These are phyloP conservation scores for Pterobdella sp. DNA, from an alignment of 2,888 invertebrate genomes.

Conservation along the genomic window DNA sequence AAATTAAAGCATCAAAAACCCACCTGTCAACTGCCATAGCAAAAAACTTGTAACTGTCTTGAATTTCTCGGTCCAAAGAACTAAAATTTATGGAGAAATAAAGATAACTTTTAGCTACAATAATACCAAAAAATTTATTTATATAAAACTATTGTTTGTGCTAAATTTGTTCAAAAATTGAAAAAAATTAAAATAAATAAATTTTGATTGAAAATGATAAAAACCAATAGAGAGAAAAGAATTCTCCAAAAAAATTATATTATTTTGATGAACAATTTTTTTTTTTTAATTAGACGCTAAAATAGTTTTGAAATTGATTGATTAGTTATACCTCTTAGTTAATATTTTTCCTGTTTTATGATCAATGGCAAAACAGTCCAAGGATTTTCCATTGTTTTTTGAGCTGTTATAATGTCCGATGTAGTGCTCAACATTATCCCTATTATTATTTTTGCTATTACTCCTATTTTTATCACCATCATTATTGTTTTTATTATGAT, in stretches of 20 bases:
- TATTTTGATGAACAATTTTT: background rate
- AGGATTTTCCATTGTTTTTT: background rate
- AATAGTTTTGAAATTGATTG: background rate
- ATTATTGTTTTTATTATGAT: background rate
- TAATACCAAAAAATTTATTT: too few relatives aligned
- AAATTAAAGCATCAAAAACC: background rate
- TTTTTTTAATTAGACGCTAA: background rate
- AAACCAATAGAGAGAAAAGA: too few relatives aligned
- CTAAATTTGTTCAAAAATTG: too few relatives aligned
- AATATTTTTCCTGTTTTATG: conserved; percentile 28
- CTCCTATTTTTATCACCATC: background rate
- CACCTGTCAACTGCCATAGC: conserved; percentile 8
- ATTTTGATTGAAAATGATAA: too few relatives aligned
- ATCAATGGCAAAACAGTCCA: conserved; percentile 18
- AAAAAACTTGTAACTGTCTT: background rate
- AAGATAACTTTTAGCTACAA: too few relatives aligned
- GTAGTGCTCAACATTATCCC: background rate
- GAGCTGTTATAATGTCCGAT: background rate
- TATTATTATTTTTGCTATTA: background rate
- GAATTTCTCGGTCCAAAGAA: background rate
- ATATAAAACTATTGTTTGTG: too few relatives aligned
- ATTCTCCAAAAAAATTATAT: too few relatives aligned
- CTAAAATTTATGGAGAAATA: too few relatives aligned
- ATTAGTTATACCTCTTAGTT: conserved; percentile 15
- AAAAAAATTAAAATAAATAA: too few relatives aligned